Percentiles rank a stretch among this genome's conserved stretches.
Conservation (phyloP, 2,888 invertebrate species). For the Drosophila pseudotakahashii region DNA sequence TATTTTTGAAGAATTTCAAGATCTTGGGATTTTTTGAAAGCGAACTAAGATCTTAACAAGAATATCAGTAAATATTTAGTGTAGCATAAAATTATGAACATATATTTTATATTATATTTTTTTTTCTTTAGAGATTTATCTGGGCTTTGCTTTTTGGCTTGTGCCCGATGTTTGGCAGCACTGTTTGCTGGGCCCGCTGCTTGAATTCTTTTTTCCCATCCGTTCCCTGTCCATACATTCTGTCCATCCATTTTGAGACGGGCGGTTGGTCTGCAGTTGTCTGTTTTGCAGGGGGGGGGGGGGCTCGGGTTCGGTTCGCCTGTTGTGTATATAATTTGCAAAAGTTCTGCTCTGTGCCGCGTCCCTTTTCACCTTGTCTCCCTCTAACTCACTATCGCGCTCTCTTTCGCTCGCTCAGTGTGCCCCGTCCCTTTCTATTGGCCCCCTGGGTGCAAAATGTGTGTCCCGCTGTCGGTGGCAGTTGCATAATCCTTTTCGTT, state of each 20-base stretch:
- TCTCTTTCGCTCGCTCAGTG: neutral
- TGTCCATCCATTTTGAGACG: constrained; percentile 27
- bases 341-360: constrained; percentile 32
- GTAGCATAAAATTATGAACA: too few species aligned
- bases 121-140: neutral
- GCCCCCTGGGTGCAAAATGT: constrained; percentile 39
- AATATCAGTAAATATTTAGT: too few species aligned
- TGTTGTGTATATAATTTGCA: constrained; percentile 46
- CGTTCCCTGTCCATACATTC: neutral
- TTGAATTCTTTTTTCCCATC: constrained; percentile 3
- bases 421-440: constrained; percentile 20
- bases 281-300: constrained; percentile 33
- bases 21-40: too few species aligned
- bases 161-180: neutral
- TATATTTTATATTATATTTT: too few species aligned
- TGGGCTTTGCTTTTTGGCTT: neutral
- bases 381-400: neutral
- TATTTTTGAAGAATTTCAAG: too few species aligned
- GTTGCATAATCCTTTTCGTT: constrained; percentile 44
- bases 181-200: constrained; percentile 3
- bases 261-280: constrained; percentile 33
- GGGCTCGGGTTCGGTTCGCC: constrained; percentile 10
- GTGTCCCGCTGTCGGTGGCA: constrained; percentile 40
- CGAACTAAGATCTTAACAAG: too few species aligned
- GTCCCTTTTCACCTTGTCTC: neutral